Conservation (phyloP, 2,888 invertebrate genomes). For the Drosophila yooni region DNA sequence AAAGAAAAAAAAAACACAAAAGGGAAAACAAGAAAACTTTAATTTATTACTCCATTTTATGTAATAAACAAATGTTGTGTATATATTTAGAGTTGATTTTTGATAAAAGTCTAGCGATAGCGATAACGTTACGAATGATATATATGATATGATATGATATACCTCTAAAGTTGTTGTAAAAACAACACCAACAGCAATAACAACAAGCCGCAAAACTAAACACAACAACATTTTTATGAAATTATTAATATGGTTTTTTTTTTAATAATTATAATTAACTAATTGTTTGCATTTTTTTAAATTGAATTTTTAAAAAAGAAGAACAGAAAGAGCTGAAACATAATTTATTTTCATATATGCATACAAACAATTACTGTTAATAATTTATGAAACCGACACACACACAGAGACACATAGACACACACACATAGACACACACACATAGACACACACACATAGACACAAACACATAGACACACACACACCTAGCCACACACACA, state of each 20-base stretch:
- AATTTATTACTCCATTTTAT: slow-evolving; percentile 60
- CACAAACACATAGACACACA: slow-evolving; percentile 32
- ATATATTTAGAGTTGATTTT: slow-evolving; percentile 35
- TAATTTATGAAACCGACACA: slow-evolving; percentile 68
- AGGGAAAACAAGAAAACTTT: slow-evolving; percentile 35
- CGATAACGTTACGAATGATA: slow-evolving; percentile 34
- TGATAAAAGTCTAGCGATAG: slow-evolving; percentile 17
- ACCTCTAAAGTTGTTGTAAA: slow-evolving; percentile 59
- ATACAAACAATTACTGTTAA: slow-evolving; percentile 68
- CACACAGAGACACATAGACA: slow-evolving; percentile 18
- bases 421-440: slow-evolving; percentile 1
- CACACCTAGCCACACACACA: slow-evolving; percentile 27
- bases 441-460: slow-evolving; percentile 34
- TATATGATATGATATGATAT: slow-evolving; percentile 54
- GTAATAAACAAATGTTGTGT: slow-evolving; percentile 58
- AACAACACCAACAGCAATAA: slow-evolving; percentile 29
- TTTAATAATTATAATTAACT: slow-evolving; percentile 7
- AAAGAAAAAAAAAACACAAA: slow-evolving; percentile 13
- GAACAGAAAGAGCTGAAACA: slow-evolving; percentile 34
- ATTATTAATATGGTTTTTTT: slow-evolving; percentile 6
- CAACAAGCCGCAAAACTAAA: slow-evolving; percentile 7
- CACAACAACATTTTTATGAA: slow-evolving; percentile 2
- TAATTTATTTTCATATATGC: slow-evolving; percentile 71
- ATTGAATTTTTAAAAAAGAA: not conserved
- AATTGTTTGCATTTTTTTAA: slow-evolving; percentile 3